These are phyloP conservation scores for Merodon equestris DNA, from an alignment of 2,888 invertebrate genomes.

Conservation along the genomic window DNA sequence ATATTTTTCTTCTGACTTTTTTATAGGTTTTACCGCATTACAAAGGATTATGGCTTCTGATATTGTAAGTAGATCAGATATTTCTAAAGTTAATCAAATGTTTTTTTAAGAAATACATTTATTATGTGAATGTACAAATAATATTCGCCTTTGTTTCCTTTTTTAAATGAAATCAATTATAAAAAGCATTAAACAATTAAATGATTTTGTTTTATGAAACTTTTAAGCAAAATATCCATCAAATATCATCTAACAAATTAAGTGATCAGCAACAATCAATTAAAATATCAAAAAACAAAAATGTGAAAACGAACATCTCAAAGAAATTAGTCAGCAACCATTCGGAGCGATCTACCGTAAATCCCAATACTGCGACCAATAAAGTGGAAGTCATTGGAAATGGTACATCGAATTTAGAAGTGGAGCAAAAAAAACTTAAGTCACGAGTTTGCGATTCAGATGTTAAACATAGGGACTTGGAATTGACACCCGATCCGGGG, in stretches of 20 bases:
- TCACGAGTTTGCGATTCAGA: slow-evolving; percentile 4
- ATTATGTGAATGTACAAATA: background rate
- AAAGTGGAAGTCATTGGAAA: slow-evolving; percentile 39
- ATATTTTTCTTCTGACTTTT: too few relatives aligned
- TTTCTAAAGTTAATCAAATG: background rate
- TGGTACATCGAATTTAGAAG: slow-evolving; percentile 8
- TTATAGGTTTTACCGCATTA: too few relatives aligned
- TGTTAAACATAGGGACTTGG: slow-evolving; percentile 7
- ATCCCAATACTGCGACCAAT: slow-evolving; percentile 24
- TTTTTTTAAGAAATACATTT: too few relatives aligned
- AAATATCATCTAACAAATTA: slow-evolving; percentile 31
- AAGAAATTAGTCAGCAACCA: slow-evolving; percentile 44
- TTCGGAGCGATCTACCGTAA: slow-evolving; percentile 17
- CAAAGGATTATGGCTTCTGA: slow-evolving; percentile 57
- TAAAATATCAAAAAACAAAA: slow-evolving; percentile 46
- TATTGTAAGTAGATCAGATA: slow-evolving; percentile 40
- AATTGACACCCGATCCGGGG: slow-evolving; percentile 26
- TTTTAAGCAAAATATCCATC: slow-evolving; percentile 36
- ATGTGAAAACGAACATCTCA: slow-evolving; percentile 37
- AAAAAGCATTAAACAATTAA: background rate
- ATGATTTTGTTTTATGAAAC: background rate
- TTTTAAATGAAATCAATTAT: background rate
- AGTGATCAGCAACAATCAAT: slow-evolving; percentile 44
- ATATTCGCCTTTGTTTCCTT: background rate
- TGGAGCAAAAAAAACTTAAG: slow-evolving; percentile 28